Conservation (phyloP, 2,888 invertebrate species). For the Ormyrus labotus region DNA sequence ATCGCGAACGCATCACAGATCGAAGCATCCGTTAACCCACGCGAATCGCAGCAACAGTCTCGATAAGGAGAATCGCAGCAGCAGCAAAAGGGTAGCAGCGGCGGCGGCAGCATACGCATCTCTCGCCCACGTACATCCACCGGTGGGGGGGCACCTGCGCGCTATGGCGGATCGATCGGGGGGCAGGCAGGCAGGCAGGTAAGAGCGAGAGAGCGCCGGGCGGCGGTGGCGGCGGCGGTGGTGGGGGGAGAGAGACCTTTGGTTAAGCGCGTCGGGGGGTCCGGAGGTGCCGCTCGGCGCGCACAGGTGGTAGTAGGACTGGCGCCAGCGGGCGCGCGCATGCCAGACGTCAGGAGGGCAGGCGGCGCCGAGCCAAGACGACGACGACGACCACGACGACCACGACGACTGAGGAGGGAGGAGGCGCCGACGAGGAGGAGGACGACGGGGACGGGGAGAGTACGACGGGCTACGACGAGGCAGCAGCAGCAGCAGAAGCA, state of each 20-base stretch:
- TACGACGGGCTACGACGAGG: conserved; percentile 5
- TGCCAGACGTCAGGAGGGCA: too few relatives aligned
- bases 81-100: background rate
- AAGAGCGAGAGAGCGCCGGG: background rate
- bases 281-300: too few relatives aligned
- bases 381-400: background rate
- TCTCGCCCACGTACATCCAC: too few relatives aligned
- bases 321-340: too few relatives aligned
- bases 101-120: background rate
- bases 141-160: too few relatives aligned
- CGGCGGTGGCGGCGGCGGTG: conserved; percentile 50
- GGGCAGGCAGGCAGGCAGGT: too few relatives aligned
- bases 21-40: too few relatives aligned
- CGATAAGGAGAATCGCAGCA: background rate
- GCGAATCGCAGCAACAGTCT: too few relatives aligned
- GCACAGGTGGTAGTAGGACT: too few relatives aligned
- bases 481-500: background rate
- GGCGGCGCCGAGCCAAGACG: conserved; percentile 22
- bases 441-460: conserved; percentile 21
- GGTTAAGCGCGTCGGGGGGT: too few relatives aligned
- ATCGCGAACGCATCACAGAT: too few relatives aligned
- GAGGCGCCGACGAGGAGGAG: conserved; percentile 44
- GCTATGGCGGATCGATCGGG: too few relatives aligned
- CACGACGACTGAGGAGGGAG: background rate
- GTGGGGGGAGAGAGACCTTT: conserved; percentile 42